Evolutionary conservation across 2,113 vertebrate species (phyloP), one percentile per base, ranked within the genome.

Genomic region (Astatotilapia flaviijosephi): DNA sequence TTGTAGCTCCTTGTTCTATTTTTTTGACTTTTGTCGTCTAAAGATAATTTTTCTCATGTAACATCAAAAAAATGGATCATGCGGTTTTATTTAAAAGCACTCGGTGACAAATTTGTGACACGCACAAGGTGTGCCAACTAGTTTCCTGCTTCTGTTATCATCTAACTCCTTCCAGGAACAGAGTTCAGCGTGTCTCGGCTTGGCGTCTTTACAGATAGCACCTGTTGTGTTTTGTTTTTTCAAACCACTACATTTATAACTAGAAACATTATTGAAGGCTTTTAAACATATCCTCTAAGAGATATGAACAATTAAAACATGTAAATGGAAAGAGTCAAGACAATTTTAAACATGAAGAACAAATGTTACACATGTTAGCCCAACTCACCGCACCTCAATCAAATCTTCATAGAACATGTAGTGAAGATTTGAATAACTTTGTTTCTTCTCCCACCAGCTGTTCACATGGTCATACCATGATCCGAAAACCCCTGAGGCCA

Each of bases 371-470:
- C 26, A 49, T 5, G 45, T 49, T 11, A 49, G 33, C 51, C 19
- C 65, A 84, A 19, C 26, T 79, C 26, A 17, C 17, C 4, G 0
- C 26, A 92, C 93, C 86, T 97, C 94, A 82, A 96, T 93, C 95
- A 98, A 86, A 55, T 98, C 97, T 88, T 98, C 97, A 23, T 95
- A 98, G 94, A 97, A 97, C 70, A 98, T 93, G 68, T 92, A 94
- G 17, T 91, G 92, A 19, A 93, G 14, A 6, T 94, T 93, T 23
- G 88, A 56, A 26, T 88, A 84, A 35, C 93, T 93, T 84, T 97
- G 83, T 80, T 82, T 97, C 91, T 97, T 97, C 79, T 97, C 93
- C 97, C 97, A 97, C 97, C 97, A 97, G 80, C 86, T 94, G 0
- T 42, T 95, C 73, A 97, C 96, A 0, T 97, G 97, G 4, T 97